Percentiles rank a stretch among this genome's conserved stretches.
phyloP scores from a whole-genome alignment of 2,797 vertebrate genomes.

The Phoeniculus purpureus region DNA sequence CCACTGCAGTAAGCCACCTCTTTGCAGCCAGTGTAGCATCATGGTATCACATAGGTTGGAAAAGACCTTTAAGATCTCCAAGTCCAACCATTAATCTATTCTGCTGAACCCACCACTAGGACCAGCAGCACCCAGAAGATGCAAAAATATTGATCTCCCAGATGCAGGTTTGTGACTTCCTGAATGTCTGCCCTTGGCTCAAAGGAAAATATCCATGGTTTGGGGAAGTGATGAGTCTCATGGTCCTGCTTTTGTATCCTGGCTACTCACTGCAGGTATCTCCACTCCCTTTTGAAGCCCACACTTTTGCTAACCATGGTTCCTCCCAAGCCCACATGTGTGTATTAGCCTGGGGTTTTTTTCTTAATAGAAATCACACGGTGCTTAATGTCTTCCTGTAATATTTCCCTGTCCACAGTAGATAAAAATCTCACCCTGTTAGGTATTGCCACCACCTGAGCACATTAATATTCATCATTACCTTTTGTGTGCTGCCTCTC shows the following conservation, averaged over 20 bases:
- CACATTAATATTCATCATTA: conserved; percentile 45
- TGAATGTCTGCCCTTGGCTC: too few species aligned
- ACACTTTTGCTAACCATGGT: background rate
- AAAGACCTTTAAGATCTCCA: too few species aligned
- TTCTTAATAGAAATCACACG: background rate
- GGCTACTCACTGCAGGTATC: rapidly evolving
- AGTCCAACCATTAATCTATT: too few species aligned
- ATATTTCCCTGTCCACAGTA: background rate
- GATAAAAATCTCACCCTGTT: background rate
- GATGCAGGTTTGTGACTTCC: too few species aligned
- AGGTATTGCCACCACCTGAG: background rate
- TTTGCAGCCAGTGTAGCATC: too few species aligned
- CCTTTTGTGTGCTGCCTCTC: conserved; percentile 8
- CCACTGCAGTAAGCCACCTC: too few species aligned
- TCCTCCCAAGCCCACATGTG: background rate
- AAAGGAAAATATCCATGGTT: too few species aligned
- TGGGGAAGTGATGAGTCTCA: too few species aligned
- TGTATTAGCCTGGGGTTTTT: background rate
- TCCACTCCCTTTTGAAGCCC: background rate
- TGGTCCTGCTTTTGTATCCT: background rate
- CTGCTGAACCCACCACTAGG: too few species aligned
- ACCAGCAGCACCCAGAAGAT: too few species aligned
- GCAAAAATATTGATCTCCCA: too few species aligned
- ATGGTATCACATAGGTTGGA: too few species aligned
- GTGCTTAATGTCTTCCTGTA: background rate